These are phyloP conservation scores for Casuarius casuarius DNA, from an alignment of 2,113 vertebrate species.

Conservation along the genomic window DNA sequence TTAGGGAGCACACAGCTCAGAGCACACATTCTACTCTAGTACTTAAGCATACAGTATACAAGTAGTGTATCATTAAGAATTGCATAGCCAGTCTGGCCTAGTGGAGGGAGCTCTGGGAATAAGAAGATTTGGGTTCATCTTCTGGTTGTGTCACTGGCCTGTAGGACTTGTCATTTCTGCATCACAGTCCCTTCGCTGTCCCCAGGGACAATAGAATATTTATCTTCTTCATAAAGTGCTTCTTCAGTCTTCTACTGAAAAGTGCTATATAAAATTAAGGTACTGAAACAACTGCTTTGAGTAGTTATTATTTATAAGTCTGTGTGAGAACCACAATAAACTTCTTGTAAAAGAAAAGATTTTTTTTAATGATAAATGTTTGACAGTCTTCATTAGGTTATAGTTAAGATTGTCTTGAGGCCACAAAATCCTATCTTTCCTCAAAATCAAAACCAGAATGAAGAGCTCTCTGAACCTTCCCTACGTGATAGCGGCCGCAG, in stretches of 20 bases:
- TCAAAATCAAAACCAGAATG: neutral
- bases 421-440: rapidly evolving
- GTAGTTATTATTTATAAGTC: neutral
- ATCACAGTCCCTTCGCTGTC: neutral
- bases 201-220: neutral
- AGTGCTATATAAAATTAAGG: neutral
- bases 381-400: neutral
- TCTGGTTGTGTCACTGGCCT: neutral
- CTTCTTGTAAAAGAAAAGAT: neutral
- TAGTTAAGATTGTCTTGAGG: neutral
- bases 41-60: neutral
- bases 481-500: neutral
- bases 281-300: neutral
- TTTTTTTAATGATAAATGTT: neutral
- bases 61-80: neutral
- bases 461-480: neutral
- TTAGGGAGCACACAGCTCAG: neutral
- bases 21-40: neutral
- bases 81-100: neutral
- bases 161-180: neutral
- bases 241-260: neutral
- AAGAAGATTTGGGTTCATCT: neutral
- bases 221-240: neutral
- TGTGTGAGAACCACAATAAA: neutral
- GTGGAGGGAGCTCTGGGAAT: neutral